phyloP scores from a whole-genome alignment of 2,113 vertebrate species.

The Vulpes ferrilata region DNA sequence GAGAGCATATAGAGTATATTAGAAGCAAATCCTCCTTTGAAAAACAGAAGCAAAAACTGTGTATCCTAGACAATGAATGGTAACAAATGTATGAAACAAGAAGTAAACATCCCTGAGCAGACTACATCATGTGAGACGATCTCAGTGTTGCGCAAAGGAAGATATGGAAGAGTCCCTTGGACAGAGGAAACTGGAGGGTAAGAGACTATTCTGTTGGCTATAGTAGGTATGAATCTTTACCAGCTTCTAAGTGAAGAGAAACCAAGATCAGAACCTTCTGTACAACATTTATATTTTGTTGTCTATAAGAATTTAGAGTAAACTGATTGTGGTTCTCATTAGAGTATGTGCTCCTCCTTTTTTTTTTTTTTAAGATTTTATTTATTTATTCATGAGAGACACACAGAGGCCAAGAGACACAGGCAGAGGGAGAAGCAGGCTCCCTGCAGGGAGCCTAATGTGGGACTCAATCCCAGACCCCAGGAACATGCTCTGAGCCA shows the following conservation, averaged over 20 bases:
- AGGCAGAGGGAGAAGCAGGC: too few relatives aligned
- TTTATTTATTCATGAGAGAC: not conserved
- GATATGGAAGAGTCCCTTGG: not conserved
- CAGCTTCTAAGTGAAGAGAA: not conserved
- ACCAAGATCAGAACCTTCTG: not conserved
- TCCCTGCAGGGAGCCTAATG: too few relatives aligned
- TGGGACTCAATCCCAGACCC: too few relatives aligned
- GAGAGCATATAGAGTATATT: too few relatives aligned
- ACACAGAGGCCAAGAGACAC: too few relatives aligned
- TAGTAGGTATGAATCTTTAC: not conserved
- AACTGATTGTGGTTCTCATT: not conserved
- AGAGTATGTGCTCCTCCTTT: not conserved
- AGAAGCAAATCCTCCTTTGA: not conserved
- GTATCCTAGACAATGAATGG: not conserved
- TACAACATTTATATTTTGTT: not conserved
- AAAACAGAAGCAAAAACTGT: slow-evolving; percentile 10
- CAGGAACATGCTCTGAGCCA: too few relatives aligned
- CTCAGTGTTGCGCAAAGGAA: not conserved
- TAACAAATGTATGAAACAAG: not conserved
- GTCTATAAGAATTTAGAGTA: not conserved
- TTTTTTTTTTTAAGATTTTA: too few relatives aligned
- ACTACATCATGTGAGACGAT: not conserved
- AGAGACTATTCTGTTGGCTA: not conserved
- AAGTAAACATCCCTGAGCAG: not conserved
- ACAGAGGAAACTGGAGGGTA: not conserved